Evolutionary conservation across 2,113 vertebrate species (phyloP).

Genomic region (Nestor notabilis): DNA sequence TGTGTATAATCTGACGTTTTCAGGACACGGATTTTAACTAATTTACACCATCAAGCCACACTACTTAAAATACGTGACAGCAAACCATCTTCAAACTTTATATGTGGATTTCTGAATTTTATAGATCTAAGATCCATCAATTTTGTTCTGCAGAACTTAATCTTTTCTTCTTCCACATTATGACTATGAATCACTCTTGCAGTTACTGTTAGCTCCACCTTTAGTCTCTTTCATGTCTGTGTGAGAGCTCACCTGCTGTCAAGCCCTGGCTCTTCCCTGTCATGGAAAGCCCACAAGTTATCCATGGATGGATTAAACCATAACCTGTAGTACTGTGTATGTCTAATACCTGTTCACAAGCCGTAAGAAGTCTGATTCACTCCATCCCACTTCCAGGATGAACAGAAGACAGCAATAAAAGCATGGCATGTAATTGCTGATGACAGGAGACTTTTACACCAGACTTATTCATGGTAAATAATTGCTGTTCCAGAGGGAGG

Average conservation of each 20-base stretch:
- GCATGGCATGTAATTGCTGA: not conserved
- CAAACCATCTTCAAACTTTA: not conserved
- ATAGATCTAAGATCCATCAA: not conserved
- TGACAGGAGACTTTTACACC: not conserved
- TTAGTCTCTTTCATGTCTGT: not conserved
- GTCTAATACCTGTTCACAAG: not conserved
- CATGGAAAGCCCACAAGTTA: not conserved
- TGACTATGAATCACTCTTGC: not conserved
- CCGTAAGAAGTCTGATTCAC: not conserved
- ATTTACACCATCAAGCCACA: conserved; percentile 41
- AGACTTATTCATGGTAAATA: not conserved
- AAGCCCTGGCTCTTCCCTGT: not conserved
- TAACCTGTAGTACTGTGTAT: not conserved
- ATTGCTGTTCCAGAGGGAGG: not conserved
- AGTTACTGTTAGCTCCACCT: not conserved
- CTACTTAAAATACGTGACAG: conserved; percentile 1
- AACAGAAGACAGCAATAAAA: not conserved
- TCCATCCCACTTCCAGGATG: not conserved
- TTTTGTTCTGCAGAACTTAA: conserved; percentile 18
- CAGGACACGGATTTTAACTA: conserved; percentile 50
- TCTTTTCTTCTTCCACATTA: not conserved
- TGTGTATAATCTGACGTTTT: conserved; percentile 52
- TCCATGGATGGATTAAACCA: not conserved
- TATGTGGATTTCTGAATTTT: not conserved
- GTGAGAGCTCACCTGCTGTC: not conserved